Percentiles rank a stretch among this genome's conserved stretches.
Evolutionary conservation across 2,797 vertebrate genomes (phyloP).

Genomic region (Orientallactaga sibirica): DNA sequence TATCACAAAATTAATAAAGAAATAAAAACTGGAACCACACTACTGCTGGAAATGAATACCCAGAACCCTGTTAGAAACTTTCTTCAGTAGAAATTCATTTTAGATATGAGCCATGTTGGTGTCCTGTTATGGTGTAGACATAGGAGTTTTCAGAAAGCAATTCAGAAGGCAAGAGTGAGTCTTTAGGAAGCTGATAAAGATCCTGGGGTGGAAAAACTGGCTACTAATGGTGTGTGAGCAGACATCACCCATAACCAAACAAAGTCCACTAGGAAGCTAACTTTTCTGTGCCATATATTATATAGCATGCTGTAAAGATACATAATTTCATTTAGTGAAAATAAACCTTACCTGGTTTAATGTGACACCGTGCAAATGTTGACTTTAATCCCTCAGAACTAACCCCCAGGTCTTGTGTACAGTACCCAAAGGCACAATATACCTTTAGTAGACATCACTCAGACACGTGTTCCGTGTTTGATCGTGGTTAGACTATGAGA

Average conservation of each 20-base stretch:
- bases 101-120: not conserved
- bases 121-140: not conserved
- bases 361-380: not conserved
- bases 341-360: not conserved
- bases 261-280: not conserved
- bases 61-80: not conserved
- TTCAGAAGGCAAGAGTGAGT: not conserved
- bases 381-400: not conserved
- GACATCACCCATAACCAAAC: not conserved
- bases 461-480: not conserved
- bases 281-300: not conserved
- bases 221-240: not conserved
- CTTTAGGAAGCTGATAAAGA: not conserved
- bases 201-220: not conserved
- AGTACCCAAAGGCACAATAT: not conserved
- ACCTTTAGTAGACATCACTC: not conserved
- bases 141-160: not conserved
- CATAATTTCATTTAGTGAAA: not conserved
- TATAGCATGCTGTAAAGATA: not conserved
- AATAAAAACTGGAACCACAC: not conserved
- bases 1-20: too few relatives aligned
- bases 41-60: not conserved
- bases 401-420: not conserved
- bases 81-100: not conserved
- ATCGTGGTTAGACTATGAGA: not conserved